Conservation (phyloP, 2,888 invertebrate genomes). For the Cerceris rybyensis region DNA sequence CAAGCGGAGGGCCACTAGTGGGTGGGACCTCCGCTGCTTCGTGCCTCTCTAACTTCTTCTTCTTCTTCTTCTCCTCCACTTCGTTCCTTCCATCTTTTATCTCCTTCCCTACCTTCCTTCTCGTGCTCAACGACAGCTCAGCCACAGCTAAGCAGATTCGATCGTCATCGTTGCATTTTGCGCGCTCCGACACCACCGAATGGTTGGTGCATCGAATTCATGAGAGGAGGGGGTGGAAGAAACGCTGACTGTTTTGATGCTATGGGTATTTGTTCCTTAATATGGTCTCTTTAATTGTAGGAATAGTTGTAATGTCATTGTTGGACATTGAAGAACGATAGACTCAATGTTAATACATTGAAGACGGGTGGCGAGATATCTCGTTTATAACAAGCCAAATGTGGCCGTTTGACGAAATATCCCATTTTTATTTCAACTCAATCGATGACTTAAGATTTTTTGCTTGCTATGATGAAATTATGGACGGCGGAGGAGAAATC, state of each 20-base stretch:
- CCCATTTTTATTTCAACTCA: no score
- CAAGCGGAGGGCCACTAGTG: conserved; percentile 74
- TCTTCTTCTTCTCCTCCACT: conserved; percentile 3
- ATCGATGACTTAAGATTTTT: no score
- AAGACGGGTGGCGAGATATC: no score
- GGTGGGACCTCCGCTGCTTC: conserved; percentile 78
- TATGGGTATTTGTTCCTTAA: not conserved
- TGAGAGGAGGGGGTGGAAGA: conserved; percentile 6
- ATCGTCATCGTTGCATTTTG: conserved; percentile 39
- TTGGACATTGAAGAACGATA: no score
- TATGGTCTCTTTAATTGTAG: no score
- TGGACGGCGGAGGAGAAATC: no score
- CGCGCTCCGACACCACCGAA: conserved; percentile 44
- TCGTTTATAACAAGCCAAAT: no score
- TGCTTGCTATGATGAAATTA: no score
- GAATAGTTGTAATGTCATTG: no score
- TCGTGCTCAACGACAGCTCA: conserved; percentile 56
- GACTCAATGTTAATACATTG: no score
- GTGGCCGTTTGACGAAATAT: no score
- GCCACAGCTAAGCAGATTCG: conserved; percentile 43
- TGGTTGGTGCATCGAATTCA: conserved; percentile 50
- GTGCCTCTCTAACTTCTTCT: conserved; percentile 63
- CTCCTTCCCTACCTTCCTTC: conserved; percentile 6
- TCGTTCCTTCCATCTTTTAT: conserved; percentile 23
- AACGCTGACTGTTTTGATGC: not conserved